Evolutionary conservation across 2,888 invertebrate genomes (phyloP), one percentile per base, ranked within the genome.

Genomic region (Furcula furcula): DNA sequence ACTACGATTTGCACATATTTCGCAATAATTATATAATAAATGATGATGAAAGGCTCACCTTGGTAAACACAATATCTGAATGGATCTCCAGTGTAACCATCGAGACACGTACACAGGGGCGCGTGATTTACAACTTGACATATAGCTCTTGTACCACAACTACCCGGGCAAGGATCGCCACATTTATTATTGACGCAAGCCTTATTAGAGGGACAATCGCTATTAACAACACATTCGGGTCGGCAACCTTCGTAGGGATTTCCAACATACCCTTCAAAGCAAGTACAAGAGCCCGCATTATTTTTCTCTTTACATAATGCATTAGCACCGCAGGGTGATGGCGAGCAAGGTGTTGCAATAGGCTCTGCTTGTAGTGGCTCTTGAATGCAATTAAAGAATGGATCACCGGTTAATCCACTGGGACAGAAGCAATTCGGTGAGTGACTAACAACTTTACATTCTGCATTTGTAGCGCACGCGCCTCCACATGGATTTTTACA

Each of bases 231-330:
- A 69, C 94, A 95, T 82, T 94, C 94, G 7, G 94, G 94, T 34
- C 94, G 88, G 61, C 94, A 95, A 7, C 92, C 93, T 76, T 93
- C 93, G 51, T 94, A 94, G 13, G 95, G 95, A 78, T 95, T 94
- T 40, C 95, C 95, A 48, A 92, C 89, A 62, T 93, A 94, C 33
- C 92, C 93, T 9, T 92, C 90, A 15, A 92, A 65, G 63, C 95
- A 95, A 42, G 90, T 89, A 59, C 95, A 95, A 1, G 94, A 87
- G 40, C 92, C 92, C 10, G 91, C 91, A 31, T 87, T 88, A 48
- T 90, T 86, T 64, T 89, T 90, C 67, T 91, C 91, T 53, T 83
- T 88, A 47, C 93, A 93, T 34, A 90, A 66, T n/a, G 93, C 92
- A 65, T 93, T 93, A 3, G 90, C 66, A 32, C 93, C 92, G 60